Conservation (phyloP, 2,113 vertebrate species). For the Otis tarda region DNA sequence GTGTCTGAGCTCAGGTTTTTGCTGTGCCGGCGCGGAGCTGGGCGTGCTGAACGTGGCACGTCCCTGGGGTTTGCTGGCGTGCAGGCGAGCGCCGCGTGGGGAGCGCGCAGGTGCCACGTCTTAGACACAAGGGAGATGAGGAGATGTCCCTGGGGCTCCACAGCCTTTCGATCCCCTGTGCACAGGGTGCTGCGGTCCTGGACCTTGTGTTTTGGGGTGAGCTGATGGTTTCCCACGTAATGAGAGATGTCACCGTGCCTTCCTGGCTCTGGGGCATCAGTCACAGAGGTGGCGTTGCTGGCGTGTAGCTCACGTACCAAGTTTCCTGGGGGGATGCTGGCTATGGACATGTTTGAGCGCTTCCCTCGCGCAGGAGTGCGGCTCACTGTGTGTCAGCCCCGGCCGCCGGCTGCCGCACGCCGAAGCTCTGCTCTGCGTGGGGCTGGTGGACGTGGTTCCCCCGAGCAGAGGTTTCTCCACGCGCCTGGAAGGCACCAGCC, state of each 20-base stretch:
- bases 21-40: neutral
- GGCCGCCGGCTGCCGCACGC: neutral
- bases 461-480: neutral
- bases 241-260: neutral
- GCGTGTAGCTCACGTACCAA: rapidly evolving
- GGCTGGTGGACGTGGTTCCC: rapidly evolving
- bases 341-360: rapidly evolving
- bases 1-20: neutral
- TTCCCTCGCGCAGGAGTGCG: rapidly evolving
- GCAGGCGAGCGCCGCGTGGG: rapidly evolving
- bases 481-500: rapidly evolving
- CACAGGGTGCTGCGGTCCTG: rapidly evolving
- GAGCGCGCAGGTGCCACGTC: too few species aligned
- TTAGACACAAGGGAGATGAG: neutral
- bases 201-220: neutral
- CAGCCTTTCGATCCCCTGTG: rapidly evolving
- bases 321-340: neutral
- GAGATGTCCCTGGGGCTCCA: neutral
- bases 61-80: neutral
- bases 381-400: rapidly evolving
- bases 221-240: neutral
- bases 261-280: neutral
- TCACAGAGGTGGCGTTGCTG: neutral
- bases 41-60: rapidly evolving
- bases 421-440: rapidly evolving